Evolutionary conservation across 1,140 invertebrate genomes (phyloP).

Genomic region (Anthonomus grandis): DNA sequence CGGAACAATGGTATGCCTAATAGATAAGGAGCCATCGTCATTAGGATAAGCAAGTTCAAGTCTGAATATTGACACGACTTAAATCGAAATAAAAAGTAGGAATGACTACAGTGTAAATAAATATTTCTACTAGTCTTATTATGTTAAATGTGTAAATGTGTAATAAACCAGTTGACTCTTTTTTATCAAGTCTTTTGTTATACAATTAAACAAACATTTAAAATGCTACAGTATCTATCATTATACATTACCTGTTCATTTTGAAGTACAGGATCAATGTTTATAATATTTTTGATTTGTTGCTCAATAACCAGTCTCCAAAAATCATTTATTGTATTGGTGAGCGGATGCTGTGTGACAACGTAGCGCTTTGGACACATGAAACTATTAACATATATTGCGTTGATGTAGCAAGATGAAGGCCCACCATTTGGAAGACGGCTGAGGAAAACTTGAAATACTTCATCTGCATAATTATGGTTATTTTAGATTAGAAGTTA

Average conservation of each 20-base stretch:
- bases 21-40: no score
- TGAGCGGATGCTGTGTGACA: slow-evolving; percentile 54
- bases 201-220: no score
- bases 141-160: no score
- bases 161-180: no score
- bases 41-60: no score
- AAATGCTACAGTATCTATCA: background rate
- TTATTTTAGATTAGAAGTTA: background rate
- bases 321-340: slow-evolving; percentile 56
- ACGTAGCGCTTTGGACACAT: slow-evolving; percentile 41
- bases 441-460: slow-evolving; percentile 17
- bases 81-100: no score
- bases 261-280: slow-evolving; percentile 46
- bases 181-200: no score
- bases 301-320: slow-evolving; percentile 62
- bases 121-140: no score
- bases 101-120: no score
- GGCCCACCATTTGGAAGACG: slow-evolving; percentile 20
- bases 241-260: slow-evolving; percentile 30
- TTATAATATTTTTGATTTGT: slow-evolving; percentile 54
- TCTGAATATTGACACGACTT: no score
- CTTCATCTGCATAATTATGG: slow-evolving; percentile 11
- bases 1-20: no score
- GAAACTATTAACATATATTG: slow-evolving; percentile 32
- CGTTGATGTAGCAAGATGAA: slow-evolving; percentile 34